Evolutionary conservation across 2,888 invertebrate species (phyloP), one percentile per base, ranked within the genome.

Genomic region (Phalangium opilio): DNA sequence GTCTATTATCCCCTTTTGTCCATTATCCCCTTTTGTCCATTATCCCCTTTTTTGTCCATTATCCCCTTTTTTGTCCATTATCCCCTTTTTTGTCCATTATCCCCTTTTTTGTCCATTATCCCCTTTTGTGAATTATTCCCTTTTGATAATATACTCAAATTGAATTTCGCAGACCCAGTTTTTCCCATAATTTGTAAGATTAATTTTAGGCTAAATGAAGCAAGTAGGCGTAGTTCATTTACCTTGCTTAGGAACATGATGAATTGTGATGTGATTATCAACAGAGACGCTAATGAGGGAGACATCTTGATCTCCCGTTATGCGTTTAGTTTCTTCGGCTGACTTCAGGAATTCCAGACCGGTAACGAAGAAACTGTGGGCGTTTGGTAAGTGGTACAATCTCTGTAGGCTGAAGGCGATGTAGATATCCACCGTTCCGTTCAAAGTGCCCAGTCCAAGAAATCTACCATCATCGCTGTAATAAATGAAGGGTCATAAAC

Each of bases 281-380:
- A 91, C 89, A 20, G 91, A 91, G 62, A 95, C 89, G 64, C 90
- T 90, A 55, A 95, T 74, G 55, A 93, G 81, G 39, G 90, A 87
- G 45, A 87, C 83, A 64, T 83, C 81, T 54, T 64, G 61, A 73
- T 67, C 60, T 72, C 64, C 65, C 33, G 62, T 62, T n/a, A 67
- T 56, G 17, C 62, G 59, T 20, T 52, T 47, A 7, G 56, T 55
- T 39, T 57, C 60, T 35, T 57, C 55, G 10, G 52, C 49, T 4
- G 61, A 54, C 1, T 89, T 86, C 59, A 95, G 71, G 71, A 98
- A 96, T 70, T 86, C 83, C 57, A 98, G 70, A 11, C 91, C 93
- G 44, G 96, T 96, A 54, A 98, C 85, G 72, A 98, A 98, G 79
- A 91, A 90, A 61, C 81, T 83, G 73, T 96, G 95, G 52, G 86